A percentile compares a stretch with the other conserved stretches of the same genome.
Conservation (phyloP, 2,888 invertebrate species). For the Caenorhabditis becei region DNA sequence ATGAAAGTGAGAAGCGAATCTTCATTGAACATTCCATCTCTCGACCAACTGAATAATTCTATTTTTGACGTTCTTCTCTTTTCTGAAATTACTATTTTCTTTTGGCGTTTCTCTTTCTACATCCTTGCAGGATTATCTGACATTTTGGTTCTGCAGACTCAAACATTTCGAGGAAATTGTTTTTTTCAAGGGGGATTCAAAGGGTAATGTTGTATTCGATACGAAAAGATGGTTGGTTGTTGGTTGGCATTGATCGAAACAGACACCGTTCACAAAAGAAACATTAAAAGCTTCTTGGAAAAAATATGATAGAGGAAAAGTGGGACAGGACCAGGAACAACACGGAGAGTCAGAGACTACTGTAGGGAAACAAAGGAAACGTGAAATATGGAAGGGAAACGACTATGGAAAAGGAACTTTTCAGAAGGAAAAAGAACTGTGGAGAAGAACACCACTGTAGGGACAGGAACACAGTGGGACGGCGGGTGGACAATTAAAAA, state of each 20-base stretch:
- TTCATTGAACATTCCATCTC: not conserved
- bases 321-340: not conserved
- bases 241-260: slow-evolving; percentile 38
- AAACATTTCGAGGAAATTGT: too few species aligned
- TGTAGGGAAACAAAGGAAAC: not conserved
- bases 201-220: slow-evolving; percentile 14
- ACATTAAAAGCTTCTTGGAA: not conserved
- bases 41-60: slow-evolving; percentile 19
- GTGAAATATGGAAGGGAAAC: not conserved
- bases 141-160: too few species aligned
- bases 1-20: not conserved
- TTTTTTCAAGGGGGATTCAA: not conserved
- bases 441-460: not conserved
- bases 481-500: slow-evolving; percentile 30
- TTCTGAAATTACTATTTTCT: not conserved
- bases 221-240: slow-evolving; percentile 8
- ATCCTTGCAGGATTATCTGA: not conserved
- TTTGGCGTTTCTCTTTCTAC: not conserved
- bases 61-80: not conserved
- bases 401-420: slow-evolving; percentile 10
- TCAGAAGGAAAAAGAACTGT: slow-evolving; percentile 1
- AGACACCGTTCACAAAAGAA: slow-evolving; percentile 49
- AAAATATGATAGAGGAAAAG: slow-evolving; percentile 31
- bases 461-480: not conserved
- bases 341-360: not conserved